Conservation (phyloP, 2,888 invertebrate species). For the Abrostola tripartita region DNA sequence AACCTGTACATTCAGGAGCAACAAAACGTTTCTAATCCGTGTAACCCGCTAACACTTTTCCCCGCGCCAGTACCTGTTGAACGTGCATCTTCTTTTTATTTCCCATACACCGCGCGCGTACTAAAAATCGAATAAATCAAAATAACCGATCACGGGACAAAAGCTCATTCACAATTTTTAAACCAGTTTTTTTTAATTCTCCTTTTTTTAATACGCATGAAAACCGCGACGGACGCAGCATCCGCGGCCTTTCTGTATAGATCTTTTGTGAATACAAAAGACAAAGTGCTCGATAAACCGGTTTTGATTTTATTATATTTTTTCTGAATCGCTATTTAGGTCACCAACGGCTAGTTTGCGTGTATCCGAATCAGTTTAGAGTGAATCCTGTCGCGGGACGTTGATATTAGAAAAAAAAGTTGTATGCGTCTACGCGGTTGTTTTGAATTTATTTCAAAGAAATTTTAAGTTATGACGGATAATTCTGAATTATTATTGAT, state of each 20-base stretch:
- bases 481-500: neutral
- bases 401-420: conserved; percentile 37
- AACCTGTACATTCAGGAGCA: conserved; percentile 21
- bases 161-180: conserved; percentile 80
- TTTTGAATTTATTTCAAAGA: conserved; percentile 11
- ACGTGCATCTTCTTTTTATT: conserved; percentile 79
- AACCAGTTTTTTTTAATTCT: conserved; percentile 78
- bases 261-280: conserved; percentile 80
- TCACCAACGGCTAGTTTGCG: conserved; percentile 78
- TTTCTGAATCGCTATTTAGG: conserved; percentile 77
- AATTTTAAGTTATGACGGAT: conserved; percentile 6
- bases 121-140: conserved; percentile 88
- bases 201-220: conserved; percentile 67
- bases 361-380: conserved; percentile 69
- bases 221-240: conserved; percentile 78
- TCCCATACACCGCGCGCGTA: conserved; percentile 74
- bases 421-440: neutral
- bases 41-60: conserved; percentile 60
- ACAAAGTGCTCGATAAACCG: conserved; percentile 81
- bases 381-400: conserved; percentile 59
- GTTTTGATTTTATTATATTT: conserved; percentile 72
- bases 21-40: conserved; percentile 37
- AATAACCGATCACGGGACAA: conserved; percentile 86
- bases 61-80: conserved; percentile 83
- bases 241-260: conserved; percentile 82